These are phyloP conservation scores for Thymelicus sylvestris DNA, from an alignment of 2,888 invertebrate species.

Conservation along the genomic window DNA sequence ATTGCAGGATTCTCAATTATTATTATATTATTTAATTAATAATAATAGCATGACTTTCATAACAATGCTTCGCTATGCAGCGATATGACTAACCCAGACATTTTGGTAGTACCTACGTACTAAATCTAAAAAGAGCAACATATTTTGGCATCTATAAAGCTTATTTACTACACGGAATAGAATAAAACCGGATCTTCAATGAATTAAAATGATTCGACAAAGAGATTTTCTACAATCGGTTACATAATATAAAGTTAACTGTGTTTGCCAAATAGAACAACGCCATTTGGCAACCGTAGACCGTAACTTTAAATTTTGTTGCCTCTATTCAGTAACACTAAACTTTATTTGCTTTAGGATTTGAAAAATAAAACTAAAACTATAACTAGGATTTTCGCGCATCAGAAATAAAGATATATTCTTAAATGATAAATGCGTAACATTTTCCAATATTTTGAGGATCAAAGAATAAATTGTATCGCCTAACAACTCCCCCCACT, in stretches of 20 bases:
- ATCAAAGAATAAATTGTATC: too few species aligned
- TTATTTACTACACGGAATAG: slow-evolving; percentile 5
- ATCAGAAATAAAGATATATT: not conserved
- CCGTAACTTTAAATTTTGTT: slow-evolving; percentile 36
- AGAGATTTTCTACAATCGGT: slow-evolving; percentile 15
- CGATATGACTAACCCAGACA: not conserved
- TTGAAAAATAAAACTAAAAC: slow-evolving; percentile 14
- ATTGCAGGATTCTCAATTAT: too few species aligned
- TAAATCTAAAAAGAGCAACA: not conserved
- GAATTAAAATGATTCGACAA: slow-evolving; percentile 21
- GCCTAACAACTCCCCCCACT: too few species aligned
- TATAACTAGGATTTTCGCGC: not conserved
- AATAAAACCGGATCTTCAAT: slow-evolving; percentile 11
- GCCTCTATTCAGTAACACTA: slow-evolving; percentile 8
- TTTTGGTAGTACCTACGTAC: not conserved
- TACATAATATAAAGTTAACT: slow-evolving; percentile 31
- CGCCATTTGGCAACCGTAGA: slow-evolving; percentile 46
- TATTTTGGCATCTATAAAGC: not conserved
- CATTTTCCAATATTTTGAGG: not conserved
- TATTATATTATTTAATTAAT: too few species aligned
- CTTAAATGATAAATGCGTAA: not conserved
- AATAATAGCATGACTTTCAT: too few species aligned
- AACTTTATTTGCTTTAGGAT: slow-evolving; percentile 27
- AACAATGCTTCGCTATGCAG: too few species aligned
- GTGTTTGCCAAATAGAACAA: slow-evolving; percentile 49